Percentiles rank a stretch among this genome's conserved stretches.
These are phyloP conservation scores for Lasioglossum lativentre DNA, from an alignment of 2,888 invertebrate genomes.

Conservation along the genomic window DNA sequence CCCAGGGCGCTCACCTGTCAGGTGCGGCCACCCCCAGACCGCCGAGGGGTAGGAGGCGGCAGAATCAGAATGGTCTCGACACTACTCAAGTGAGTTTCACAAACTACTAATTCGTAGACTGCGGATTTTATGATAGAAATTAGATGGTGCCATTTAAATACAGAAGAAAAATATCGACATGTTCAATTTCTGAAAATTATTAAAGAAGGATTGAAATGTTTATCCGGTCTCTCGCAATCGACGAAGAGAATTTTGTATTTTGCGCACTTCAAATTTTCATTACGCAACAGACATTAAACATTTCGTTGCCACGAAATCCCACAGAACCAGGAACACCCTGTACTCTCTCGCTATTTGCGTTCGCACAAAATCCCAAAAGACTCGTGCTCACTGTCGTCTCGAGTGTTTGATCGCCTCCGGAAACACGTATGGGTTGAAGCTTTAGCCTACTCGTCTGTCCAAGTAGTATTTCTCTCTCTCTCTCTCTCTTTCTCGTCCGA, in stretches of 20 bases:
- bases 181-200: too few species aligned
- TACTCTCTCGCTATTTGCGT: constrained; percentile 19
- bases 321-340: neutral
- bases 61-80: constrained; percentile 83
- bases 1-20: constrained; percentile 82
- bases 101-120: neutral
- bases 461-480: constrained; percentile 60
- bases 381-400: constrained; percentile 30
- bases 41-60: constrained; percentile 80
- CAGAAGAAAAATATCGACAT: too few species aligned
- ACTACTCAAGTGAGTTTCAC: constrained; percentile 78
- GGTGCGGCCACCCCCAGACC: constrained; percentile 82
- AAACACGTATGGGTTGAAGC: constrained; percentile 63
- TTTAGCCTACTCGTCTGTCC: constrained; percentile 61
- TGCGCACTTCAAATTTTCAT: neutral
- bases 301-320: neutral
- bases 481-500: constrained; percentile 12
- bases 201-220: too few species aligned
- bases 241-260: neutral
- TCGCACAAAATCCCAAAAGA: constrained; percentile 61
- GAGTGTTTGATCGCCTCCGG: constrained; percentile 72
- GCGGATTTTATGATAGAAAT: neutral
- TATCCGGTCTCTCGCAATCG: too few species aligned
- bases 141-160: too few species aligned
- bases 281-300: neutral